These are phyloP conservation scores for Sepiola atlantica DNA, from an alignment of 2,888 invertebrate species.

Conservation along the genomic window DNA sequence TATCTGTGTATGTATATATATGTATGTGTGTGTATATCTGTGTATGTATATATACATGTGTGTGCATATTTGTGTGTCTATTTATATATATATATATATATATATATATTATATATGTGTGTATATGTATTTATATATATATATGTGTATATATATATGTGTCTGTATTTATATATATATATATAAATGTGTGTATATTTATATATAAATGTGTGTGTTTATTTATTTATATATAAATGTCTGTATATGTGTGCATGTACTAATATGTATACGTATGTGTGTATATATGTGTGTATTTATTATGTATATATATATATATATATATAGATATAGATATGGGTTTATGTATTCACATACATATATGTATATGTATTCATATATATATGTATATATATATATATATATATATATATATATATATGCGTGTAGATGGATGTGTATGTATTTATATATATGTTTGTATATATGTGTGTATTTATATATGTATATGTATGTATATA, in stretches of 20 bases:
- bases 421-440: not conserved
- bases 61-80: too few relatives aligned
- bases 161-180: not conserved
- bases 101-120: not conserved
- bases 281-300: not conserved
- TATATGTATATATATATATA: not conserved
- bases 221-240: not conserved
- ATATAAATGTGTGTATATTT: not conserved
- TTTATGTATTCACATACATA: too few relatives aligned
- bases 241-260: not conserved
- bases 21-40: not conserved
- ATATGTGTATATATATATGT: not conserved
- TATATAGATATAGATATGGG: not conserved
- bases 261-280: not conserved
- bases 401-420: constrained; percentile 32
- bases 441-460: not conserved
- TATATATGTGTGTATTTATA: too few relatives aligned
- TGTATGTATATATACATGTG: not conserved
- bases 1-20: not conserved
- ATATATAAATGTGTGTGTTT: not conserved
- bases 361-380: not conserved
- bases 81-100: not conserved
- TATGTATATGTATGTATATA: constrained; percentile 32
- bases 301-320: not conserved
- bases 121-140: too few relatives aligned